Evolutionary conservation across 1,140 invertebrate genomes (phyloP).

Genomic region (Gonatopus flavifemur): DNA sequence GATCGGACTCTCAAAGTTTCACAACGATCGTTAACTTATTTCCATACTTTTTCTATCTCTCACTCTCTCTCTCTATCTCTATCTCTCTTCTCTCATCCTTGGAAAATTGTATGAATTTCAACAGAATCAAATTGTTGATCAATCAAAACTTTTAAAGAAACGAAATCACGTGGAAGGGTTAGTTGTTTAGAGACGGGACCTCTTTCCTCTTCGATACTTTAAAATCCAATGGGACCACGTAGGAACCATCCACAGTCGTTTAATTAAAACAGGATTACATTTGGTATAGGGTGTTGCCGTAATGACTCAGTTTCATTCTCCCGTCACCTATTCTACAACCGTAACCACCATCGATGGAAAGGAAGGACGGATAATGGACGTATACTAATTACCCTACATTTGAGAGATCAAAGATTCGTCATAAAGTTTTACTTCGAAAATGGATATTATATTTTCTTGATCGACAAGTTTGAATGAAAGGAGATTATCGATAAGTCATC

Average conservation of each 20-base stretch:
- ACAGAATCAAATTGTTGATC: too few relatives aligned
- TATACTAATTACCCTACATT: constrained; percentile 44
- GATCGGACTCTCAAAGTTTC: too few relatives aligned
- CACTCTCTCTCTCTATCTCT: constrained; percentile 9
- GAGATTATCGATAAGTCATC: too few relatives aligned
- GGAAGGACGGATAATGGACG: constrained; percentile 28
- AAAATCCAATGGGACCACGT: too few relatives aligned
- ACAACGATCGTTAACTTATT: constrained; percentile 20
- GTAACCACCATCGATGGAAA: constrained; percentile 26
- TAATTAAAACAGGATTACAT: constrained; percentile 54
- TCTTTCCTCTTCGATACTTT: too few relatives aligned
- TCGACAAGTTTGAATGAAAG: too few relatives aligned
- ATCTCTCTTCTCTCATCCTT: not conserved
- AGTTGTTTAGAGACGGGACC: not conserved
- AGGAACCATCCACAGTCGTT: too few relatives aligned
- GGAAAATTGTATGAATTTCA: too few relatives aligned
- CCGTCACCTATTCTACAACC: constrained; percentile 18
- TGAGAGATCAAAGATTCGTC: too few relatives aligned
- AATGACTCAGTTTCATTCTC: constrained; percentile 1
- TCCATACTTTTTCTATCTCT: not conserved
- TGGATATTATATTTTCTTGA: too few relatives aligned
- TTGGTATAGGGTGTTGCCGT: constrained; percentile 15
- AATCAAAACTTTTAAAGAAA: too few relatives aligned
- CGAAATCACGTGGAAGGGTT: not conserved
- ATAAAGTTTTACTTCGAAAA: too few relatives aligned